Evolutionary conservation across 2,113 vertebrate genomes (phyloP).

Genomic region (Nesoenas mayeri): DNA sequence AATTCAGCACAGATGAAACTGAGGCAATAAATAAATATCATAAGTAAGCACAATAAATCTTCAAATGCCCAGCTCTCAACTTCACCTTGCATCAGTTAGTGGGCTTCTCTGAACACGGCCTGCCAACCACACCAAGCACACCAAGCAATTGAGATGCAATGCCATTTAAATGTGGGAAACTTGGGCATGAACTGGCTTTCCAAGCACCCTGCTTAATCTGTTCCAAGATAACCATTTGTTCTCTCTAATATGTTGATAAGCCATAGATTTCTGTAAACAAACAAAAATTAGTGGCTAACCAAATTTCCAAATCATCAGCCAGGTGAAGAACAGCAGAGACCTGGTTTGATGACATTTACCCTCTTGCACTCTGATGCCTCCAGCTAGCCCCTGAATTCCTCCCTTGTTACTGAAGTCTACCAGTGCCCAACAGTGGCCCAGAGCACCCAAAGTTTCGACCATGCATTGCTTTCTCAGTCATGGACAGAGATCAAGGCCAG

Average conservation of each 20-base stretch:
- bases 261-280: background rate
- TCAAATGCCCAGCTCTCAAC: background rate
- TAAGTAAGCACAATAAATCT: background rate
- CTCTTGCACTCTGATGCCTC: background rate
- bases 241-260: background rate
- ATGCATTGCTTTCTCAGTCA: background rate
- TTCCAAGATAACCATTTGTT: background rate
- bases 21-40: background rate
- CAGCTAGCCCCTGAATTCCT: background rate
- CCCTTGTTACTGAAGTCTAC: rapidly evolving
- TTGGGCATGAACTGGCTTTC: background rate
- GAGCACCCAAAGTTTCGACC: background rate
- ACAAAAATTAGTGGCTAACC: background rate
- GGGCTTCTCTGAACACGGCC: background rate
- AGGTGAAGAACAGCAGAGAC: background rate
- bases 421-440: background rate
- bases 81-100: background rate
- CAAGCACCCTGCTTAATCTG: background rate
- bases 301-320: background rate
- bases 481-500: rapidly evolving
- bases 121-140: background rate
- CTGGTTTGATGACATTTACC: background rate
- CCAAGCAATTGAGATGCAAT: background rate
- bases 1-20: background rate
- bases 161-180: background rate